A percentile compares a stretch with the other conserved stretches of the same genome.
Evolutionary conservation across 2,113 vertebrate genomes (phyloP).

Genomic region (Megaptera novaeangliae): DNA sequence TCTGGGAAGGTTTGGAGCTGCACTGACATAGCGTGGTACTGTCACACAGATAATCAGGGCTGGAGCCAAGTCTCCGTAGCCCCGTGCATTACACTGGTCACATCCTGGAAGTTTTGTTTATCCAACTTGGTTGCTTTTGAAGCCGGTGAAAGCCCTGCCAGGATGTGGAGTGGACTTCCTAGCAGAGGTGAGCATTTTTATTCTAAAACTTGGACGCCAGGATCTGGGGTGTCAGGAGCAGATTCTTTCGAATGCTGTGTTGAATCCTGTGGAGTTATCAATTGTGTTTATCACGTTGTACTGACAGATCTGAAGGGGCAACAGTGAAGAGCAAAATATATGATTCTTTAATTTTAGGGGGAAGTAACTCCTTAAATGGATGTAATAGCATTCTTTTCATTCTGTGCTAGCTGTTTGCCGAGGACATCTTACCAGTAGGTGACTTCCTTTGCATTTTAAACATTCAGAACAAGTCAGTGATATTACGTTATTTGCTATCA

Average conservation of each 20-base stretch:
- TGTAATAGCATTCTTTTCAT: conserved; percentile 67
- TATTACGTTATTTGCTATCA: conserved; percentile 68
- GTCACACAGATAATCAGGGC: conserved; percentile 82
- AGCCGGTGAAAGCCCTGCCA: conserved; percentile 75
- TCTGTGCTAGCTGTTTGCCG: conserved; percentile 77
- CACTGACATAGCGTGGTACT: conserved; percentile 80
- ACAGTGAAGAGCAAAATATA: conserved; percentile 52
- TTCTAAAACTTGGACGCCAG: conserved; percentile 77
- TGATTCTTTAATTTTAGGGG: conserved; percentile 68
- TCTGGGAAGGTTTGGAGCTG: conserved; percentile 82
- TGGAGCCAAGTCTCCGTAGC: conserved; percentile 80
- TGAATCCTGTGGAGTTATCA: conserved; percentile 67
- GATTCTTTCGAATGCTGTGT: conserved; percentile 55
- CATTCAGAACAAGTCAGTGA: conserved; percentile 66
- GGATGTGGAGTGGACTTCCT: conserved; percentile 90
- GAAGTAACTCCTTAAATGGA: conserved; percentile 73
- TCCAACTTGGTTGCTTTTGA: conserved; percentile 78
- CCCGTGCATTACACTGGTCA: conserved; percentile 75
- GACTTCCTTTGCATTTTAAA: conserved; percentile 81
- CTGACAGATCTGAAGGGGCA: conserved; percentile 31
- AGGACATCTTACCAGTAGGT: conserved; percentile 78
- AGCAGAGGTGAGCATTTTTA: conserved; percentile 87
- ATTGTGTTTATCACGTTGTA: conserved; percentile 48
- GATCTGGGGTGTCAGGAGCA: conserved; percentile 56
- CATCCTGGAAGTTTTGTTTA: conserved; percentile 84